Percentiles rank a stretch among this genome's conserved stretches.
Conservation (phyloP, 2,113 vertebrate genomes). For the Chamaea fasciata region DNA sequence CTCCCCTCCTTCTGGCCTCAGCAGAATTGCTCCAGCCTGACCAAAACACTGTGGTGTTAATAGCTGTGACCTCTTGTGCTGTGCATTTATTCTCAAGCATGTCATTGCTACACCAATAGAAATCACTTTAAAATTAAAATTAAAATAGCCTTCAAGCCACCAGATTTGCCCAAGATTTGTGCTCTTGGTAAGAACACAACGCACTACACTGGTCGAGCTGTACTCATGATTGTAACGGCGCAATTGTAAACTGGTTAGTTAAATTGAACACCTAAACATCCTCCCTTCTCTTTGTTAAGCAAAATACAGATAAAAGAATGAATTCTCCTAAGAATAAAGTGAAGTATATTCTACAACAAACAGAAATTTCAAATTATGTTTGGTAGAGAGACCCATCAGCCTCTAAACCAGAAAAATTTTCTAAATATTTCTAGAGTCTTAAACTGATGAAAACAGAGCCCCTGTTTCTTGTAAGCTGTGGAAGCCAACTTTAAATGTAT, state of each 20-base stretch:
- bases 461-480: neutral
- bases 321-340: neutral
- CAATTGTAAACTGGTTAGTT: neutral
- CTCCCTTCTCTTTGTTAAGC: neutral
- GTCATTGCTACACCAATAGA: neutral
- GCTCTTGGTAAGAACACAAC: neutral
- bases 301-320: neutral
- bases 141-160: neutral
- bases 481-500: neutral
- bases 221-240: rapidly evolving
- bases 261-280: neutral
- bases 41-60: rapidly evolving
- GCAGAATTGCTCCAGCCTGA: neutral
- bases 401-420: neutral
- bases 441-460: neutral
- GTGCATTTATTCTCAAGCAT: neutral
- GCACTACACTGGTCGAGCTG: neutral
- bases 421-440: neutral
- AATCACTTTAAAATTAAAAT: neutral
- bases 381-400: neutral
- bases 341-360: neutral
- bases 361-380: neutral
- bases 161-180: neutral
- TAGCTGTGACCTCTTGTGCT: neutral
- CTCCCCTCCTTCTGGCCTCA: neutral